phyloP scores from a whole-genome alignment of 2,113 vertebrate species.

The Ochotona princeps region DNA sequence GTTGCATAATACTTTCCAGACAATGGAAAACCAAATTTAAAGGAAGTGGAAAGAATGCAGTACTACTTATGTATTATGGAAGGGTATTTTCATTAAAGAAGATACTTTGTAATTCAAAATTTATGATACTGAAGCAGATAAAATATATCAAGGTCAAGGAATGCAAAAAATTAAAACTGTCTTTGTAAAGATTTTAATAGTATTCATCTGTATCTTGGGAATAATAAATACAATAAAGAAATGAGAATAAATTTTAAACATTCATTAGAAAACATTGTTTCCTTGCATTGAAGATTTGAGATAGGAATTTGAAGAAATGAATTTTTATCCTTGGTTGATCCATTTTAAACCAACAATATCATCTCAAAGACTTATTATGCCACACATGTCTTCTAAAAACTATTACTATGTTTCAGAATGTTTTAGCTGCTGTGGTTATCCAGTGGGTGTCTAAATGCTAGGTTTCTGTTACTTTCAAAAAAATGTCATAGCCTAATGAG shows the following conservation, averaged over 20 bases:
- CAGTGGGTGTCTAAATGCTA: not conserved
- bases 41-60: not conserved
- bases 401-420: not conserved
- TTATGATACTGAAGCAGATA: not conserved
- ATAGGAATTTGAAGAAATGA: not conserved
- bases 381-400: not conserved
- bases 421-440: not conserved
- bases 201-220: not conserved
- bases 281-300: not conserved
- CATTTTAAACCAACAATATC: constrained; percentile 22
- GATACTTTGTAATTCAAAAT: constrained; percentile 24
- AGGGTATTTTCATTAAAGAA: not conserved
- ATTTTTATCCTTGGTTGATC: constrained; percentile 2
- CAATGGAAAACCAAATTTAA: not conserved
- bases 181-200: not conserved
- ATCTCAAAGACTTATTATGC: not conserved
- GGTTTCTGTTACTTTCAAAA: constrained; percentile 1
- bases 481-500: not conserved
- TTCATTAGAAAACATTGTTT: constrained; percentile 5
- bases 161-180: not conserved
- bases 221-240: not conserved
- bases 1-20: not conserved
- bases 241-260: not conserved
- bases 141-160: not conserved
- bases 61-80: not conserved